These are phyloP conservation scores for Diachasma alloeum DNA, from an alignment of 1,140 invertebrate genomes.

Conservation along the genomic window DNA sequence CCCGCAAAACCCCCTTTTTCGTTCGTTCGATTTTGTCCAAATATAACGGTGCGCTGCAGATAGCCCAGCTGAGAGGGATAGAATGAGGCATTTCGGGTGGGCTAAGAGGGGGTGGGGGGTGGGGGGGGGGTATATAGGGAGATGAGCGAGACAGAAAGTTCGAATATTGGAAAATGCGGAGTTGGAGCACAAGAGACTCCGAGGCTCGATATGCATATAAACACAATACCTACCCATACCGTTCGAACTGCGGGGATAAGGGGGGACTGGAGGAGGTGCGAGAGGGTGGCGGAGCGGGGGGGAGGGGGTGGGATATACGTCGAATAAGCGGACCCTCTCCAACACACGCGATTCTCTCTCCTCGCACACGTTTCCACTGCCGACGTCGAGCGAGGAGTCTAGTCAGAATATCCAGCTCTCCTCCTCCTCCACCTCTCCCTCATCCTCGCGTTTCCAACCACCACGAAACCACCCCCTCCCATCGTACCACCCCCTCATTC, in stretches of 20 bases:
- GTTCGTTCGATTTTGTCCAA: conserved; percentile 56
- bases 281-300: background rate
- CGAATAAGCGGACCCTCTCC: conserved; percentile 18
- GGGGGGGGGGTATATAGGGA: conserved; percentile 20
- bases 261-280: background rate
- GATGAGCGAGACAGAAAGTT: conserved; percentile 44
- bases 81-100: conserved; percentile 34
- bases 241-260: background rate
- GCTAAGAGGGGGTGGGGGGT: background rate
- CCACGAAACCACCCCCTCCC: conserved; percentile 15
- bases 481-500: background rate
- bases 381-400: conserved; percentile 11
- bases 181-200: conserved; percentile 42
- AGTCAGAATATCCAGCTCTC: conserved; percentile 32
- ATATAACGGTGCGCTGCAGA: conserved; percentile 48
- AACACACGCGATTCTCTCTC: background rate
- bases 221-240: conserved; percentile 48
- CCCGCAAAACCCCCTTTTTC: conserved; percentile 25
- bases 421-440: background rate
- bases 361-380: conserved; percentile 5
- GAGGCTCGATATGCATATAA: conserved; percentile 53
- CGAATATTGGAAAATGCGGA: conserved; percentile 58
- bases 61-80: conserved; percentile 25
- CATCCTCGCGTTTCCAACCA: background rate
- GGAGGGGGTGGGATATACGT: background rate